These are phyloP conservation scores for Diuraphis noxia DNA, from an alignment of 1,140 invertebrate genomes.

Conservation along the genomic window DNA sequence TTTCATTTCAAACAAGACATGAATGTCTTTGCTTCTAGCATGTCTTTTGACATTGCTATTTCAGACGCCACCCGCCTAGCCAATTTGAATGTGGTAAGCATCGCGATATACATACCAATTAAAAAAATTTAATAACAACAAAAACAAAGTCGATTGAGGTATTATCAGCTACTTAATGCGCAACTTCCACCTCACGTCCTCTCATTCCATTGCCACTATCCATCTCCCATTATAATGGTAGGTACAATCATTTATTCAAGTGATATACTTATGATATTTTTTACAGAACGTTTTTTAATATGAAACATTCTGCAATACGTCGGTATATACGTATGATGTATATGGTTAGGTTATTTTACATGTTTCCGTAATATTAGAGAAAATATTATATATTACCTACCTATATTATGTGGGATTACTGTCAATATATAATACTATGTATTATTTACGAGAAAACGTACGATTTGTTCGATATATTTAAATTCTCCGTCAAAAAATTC, in stretches of 20 bases:
- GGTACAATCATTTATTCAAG: neutral
- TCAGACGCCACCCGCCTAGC: neutral
- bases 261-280: neutral
- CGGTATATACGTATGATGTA: too few relatives aligned
- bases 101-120: neutral
- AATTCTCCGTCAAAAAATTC: neutral
- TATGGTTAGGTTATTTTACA: too few relatives aligned
- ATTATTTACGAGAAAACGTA: too few relatives aligned
- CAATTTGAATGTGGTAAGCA: neutral
- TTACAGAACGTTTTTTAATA: neutral
- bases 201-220: neutral
- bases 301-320: neutral
- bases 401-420: neutral
- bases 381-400: neutral
- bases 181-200: neutral
- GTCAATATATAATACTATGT: neutral
- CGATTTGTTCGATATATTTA: neutral
- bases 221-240: neutral
- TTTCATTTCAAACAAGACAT: neutral
- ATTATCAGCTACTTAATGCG: neutral
- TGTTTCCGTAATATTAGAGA: too few relatives aligned
- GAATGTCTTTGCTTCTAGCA: too few relatives aligned
- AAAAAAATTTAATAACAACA: neutral
- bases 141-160: neutral
- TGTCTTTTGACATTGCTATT: neutral